These are phyloP conservation scores for Euura lappo DNA, from an alignment of 1,140 invertebrate species.

Conservation along the genomic window DNA sequence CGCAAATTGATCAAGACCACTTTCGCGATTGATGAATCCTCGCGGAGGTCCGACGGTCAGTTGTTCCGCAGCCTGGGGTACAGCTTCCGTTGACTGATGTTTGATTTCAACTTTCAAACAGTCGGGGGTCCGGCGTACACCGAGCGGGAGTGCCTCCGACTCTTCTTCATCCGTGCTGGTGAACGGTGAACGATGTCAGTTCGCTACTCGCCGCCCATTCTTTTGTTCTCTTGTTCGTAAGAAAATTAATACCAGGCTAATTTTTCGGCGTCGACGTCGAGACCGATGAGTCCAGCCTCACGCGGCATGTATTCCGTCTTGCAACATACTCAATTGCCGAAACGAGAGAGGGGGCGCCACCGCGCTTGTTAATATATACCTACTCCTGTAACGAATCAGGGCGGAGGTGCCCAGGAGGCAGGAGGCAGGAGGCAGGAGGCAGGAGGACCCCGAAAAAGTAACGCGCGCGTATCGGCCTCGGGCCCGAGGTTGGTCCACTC, in stretches of 20 bases:
- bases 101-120: background rate
- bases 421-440: too few species aligned
- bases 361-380: background rate
- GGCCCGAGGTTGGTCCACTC: background rate
- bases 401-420: background rate
- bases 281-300: background rate
- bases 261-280: background rate
- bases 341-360: background rate
- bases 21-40: background rate
- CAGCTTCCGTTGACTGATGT: slow-evolving; percentile 5
- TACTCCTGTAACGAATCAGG: slow-evolving; percentile 4
- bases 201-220: background rate
- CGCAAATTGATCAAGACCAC: background rate
- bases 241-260: slow-evolving; percentile 3
- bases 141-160: background rate
- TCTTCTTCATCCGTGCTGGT: background rate
- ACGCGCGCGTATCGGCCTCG: background rate
- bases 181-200: background rate
- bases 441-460: background rate
- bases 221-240: slow-evolving; percentile 4
- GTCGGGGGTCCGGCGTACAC: background rate
- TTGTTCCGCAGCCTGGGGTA: background rate
- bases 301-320: background rate
- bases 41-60: background rate
- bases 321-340: slow-evolving; percentile 1